phyloP scores from a whole-genome alignment of 2,113 vertebrate genomes.

The Melierax canorus region DNA sequence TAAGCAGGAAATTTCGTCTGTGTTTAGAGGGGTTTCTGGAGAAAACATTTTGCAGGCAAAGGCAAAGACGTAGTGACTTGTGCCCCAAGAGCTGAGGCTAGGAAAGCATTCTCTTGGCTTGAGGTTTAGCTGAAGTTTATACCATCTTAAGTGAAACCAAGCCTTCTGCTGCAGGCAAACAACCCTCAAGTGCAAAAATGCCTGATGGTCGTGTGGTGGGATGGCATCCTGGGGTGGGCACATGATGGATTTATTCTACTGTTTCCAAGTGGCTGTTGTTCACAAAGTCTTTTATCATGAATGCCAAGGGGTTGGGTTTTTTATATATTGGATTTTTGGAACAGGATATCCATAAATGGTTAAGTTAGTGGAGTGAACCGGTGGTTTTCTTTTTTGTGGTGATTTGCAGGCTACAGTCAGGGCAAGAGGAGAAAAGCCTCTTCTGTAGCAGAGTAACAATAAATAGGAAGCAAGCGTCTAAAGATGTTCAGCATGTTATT shows the following conservation, averaged over 20 bases:
- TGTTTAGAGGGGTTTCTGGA: background rate
- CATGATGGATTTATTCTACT: background rate
- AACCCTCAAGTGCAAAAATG: background rate
- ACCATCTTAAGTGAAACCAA: background rate
- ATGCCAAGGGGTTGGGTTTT: background rate
- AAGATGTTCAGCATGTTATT: conserved; percentile 8
- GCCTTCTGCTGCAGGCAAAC: background rate
- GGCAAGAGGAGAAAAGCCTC: background rate
- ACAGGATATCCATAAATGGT: background rate
- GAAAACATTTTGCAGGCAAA: background rate
- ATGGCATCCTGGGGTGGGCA: background rate
- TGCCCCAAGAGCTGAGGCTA: background rate
- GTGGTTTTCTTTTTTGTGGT: background rate
- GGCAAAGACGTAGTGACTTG: background rate
- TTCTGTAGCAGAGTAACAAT: background rate
- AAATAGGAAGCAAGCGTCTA: conserved; percentile 14
- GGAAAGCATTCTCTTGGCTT: background rate
- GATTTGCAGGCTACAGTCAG: background rate
- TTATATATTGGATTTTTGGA: background rate
- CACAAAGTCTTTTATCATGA: background rate
- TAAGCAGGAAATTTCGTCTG: background rate
- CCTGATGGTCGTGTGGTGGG: accelerated
- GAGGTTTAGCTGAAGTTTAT: background rate
- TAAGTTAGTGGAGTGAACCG: background rate
- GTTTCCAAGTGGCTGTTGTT: background rate